Evolutionary conservation across 2,888 invertebrate species (phyloP).

Genomic region (Mimachlamys varia): DNA sequence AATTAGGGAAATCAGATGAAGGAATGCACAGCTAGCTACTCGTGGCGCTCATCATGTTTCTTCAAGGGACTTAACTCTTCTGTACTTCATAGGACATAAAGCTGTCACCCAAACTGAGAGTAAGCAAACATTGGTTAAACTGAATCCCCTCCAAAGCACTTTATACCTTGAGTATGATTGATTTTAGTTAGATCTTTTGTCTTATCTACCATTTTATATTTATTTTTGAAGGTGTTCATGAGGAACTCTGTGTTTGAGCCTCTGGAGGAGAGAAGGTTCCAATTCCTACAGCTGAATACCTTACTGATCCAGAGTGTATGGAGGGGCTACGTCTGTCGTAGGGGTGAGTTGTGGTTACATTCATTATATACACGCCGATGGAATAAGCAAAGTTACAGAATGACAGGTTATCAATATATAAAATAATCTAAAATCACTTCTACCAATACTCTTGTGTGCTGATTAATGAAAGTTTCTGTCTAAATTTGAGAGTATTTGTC

Average conservation of each 20-base stretch:
- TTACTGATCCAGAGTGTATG: constrained; percentile 73
- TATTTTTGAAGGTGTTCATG: constrained; percentile 72
- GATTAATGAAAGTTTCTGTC: not conserved
- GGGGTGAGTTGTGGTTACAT: constrained; percentile 59
- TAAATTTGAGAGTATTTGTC: not conserved
- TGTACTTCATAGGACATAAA: not conserved
- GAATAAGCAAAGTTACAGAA: no score
- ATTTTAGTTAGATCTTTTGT: not conserved
- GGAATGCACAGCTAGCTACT: no score
- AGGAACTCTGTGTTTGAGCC: constrained; percentile 76
- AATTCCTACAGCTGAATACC: constrained; percentile 64
- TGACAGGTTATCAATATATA: no score
- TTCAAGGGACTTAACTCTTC: constrained; percentile 7
- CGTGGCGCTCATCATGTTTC: not conserved
- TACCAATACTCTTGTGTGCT: no score
- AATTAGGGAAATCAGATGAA: no score
- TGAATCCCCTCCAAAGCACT: not conserved
- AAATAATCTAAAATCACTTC: no score
- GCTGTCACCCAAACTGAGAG: not conserved
- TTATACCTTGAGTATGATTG: no score
- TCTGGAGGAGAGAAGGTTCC: constrained; percentile 68
- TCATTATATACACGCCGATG: not conserved
- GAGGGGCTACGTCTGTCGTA: constrained; percentile 68
- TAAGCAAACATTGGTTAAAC: not conserved
- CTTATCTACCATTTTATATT: not conserved